Percentiles rank a stretch among this genome's conserved stretches.
These are phyloP conservation scores for Ophion obscuratus DNA, from an alignment of 2,888 invertebrate genomes.

Conservation along the genomic window DNA sequence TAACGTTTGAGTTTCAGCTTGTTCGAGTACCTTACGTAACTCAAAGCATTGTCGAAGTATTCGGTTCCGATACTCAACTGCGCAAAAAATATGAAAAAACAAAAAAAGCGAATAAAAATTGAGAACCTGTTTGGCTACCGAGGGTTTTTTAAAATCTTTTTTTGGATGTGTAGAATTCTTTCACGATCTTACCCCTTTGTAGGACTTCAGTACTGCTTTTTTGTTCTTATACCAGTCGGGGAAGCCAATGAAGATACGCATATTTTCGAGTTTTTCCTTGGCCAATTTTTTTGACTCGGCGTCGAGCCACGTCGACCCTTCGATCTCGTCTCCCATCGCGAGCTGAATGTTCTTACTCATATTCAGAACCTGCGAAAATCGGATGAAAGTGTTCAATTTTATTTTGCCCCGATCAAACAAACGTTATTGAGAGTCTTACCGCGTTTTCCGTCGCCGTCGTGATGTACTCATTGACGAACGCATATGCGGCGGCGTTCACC, in stretches of 20 bases:
- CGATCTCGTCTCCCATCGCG: conserved; percentile 85
- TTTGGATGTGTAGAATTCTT: not conserved
- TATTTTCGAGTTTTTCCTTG: conserved; percentile 84
- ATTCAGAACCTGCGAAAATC: not conserved
- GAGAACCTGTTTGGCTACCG: too few species aligned
- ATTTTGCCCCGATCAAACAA: not conserved
- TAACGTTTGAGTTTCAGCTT: conserved; percentile 35
- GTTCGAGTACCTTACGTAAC: conserved; percentile 53
- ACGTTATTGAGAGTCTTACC: conserved; percentile 23
- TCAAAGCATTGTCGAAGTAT: conserved; percentile 64
- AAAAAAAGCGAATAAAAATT: not conserved
- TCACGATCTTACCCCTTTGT: conserved; percentile 83
- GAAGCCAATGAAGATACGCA: conserved; percentile 86
- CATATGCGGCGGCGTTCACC: conserved; percentile 57
- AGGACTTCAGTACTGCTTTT: conserved; percentile 84
- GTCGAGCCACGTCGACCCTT: conserved; percentile 86
- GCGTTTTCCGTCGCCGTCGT: conserved; percentile 47
- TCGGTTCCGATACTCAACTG: conserved; percentile 62
- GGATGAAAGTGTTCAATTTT: not conserved
- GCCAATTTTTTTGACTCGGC: conserved; percentile 84
- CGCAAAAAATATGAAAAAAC: not conserved
- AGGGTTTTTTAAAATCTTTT: not conserved
- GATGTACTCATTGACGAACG: conserved; percentile 62
- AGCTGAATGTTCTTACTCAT: conserved; percentile 84
- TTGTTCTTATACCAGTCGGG: conserved; percentile 86